Conservation (phyloP, 2,888 invertebrate species). For the Philhelius pedissequus region DNA sequence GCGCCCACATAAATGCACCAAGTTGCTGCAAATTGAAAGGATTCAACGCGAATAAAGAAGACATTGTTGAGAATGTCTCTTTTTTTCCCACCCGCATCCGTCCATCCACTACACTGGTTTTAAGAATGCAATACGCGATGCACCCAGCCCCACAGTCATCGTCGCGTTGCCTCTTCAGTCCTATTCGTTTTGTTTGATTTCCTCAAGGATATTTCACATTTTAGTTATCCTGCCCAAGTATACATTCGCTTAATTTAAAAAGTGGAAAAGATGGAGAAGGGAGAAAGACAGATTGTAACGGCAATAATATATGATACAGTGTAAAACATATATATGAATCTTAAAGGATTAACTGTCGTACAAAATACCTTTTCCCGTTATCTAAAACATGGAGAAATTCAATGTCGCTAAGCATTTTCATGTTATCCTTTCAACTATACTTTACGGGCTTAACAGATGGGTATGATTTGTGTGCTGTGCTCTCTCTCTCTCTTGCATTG, state of each 20-base stretch:
- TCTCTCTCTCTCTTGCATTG: constrained; percentile 2
- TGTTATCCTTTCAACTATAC: constrained; percentile 53
- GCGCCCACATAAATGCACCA: background rate
- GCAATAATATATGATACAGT: background rate
- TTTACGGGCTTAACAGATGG: constrained; percentile 7
- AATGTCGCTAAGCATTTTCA: constrained; percentile 59
- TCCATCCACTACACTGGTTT: background rate
- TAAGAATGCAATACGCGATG: constrained; percentile 17
- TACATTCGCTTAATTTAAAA: background rate
- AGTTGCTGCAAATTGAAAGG: background rate
- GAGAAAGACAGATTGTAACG: background rate
- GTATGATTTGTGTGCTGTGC: constrained; percentile 26
- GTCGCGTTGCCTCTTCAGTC: no score
- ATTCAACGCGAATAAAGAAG: constrained; percentile 5
- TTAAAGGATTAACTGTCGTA: constrained; percentile 55
- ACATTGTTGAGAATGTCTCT: constrained; percentile 24
- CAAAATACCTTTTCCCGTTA: constrained; percentile 37
- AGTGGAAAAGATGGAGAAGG: background rate
- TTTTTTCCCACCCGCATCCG: background rate
- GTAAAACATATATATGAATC: constrained; percentile 30
- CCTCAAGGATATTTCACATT: constrained; percentile 50
- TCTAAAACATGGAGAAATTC: constrained; percentile 41
- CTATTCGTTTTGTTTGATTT: constrained; percentile 53
- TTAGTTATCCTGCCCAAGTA: constrained; percentile 54
- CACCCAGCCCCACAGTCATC: background rate